Evolutionary conservation across 2,888 invertebrate genomes (phyloP).

Genomic region (Drosophila histrio): DNA sequence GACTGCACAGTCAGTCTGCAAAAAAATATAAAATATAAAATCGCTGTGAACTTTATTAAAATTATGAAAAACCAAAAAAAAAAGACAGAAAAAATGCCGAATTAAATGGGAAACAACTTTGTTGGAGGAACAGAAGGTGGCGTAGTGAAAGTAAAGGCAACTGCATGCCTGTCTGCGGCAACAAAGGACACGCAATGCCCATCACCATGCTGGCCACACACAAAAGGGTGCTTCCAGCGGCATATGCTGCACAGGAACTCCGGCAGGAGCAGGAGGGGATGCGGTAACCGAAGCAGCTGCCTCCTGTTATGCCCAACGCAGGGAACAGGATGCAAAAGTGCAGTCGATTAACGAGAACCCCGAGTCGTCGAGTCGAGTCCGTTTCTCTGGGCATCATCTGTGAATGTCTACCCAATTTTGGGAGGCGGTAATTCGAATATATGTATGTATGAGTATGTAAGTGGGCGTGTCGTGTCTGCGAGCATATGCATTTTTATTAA

Average conservation of each 20-base stretch:
- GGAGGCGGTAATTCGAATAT: neutral
- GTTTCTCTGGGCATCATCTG: conserved; percentile 17
- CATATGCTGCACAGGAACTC: conserved; percentile 38
- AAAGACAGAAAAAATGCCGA: conserved; percentile 48
- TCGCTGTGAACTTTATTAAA: conserved; percentile 73
- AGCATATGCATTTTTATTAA: conserved; percentile 74
- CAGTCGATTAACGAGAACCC: conserved; percentile 74
- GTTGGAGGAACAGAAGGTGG: neutral
- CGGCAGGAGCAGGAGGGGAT: neutral
- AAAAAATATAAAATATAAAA: conserved; percentile 40
- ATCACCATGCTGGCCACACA: conserved; percentile 21
- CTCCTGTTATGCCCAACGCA: conserved; percentile 38
- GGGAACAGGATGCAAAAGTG: conserved; percentile 72
- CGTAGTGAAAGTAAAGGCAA: conserved; percentile 4
- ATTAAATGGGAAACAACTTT: conserved; percentile 64
- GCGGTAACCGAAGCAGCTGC: conserved; percentile 15
- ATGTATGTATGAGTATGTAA: neutral
- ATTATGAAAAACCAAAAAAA: conserved; percentile 48
- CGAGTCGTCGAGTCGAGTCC: conserved; percentile 43
- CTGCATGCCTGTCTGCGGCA: conserved; percentile 51
- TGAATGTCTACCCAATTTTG: conserved; percentile 16
- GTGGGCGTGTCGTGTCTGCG: conserved; percentile 57
- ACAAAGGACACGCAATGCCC: conserved; percentile 66
- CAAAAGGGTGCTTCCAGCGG: conserved; percentile 35
- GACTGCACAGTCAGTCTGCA: conserved; percentile 43